Conservation (phyloP, 1,140 invertebrate species). For the Macrocentrus cingulum region DNA sequence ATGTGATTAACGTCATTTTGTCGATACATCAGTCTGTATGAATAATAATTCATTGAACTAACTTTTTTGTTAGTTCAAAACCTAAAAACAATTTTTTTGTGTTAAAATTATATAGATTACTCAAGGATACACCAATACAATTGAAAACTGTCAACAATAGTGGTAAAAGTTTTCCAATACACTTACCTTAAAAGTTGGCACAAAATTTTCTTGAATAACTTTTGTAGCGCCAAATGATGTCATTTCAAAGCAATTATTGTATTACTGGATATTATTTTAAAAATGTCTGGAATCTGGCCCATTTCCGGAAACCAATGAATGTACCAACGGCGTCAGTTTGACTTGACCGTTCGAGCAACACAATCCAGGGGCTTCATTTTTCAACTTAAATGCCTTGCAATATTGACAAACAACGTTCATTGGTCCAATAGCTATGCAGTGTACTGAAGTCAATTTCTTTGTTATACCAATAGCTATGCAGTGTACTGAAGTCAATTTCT, state of each 20-base stretch:
- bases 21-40: conserved; percentile 46
- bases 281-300: too few relatives aligned
- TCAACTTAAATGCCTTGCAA: conserved; percentile 12
- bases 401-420: too few relatives aligned
- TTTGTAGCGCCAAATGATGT: conserved; percentile 47
- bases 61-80: conserved; percentile 36
- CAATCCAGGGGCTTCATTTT: too few relatives aligned
- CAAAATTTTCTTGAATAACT: conserved; percentile 31
- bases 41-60: conserved; percentile 46
- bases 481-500: too few relatives aligned
- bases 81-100: neutral
- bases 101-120: too few relatives aligned
- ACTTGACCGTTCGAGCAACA: too few relatives aligned
- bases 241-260: too few relatives aligned
- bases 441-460: too few relatives aligned
- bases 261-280: too few relatives aligned
- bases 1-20: conserved; percentile 23
- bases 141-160: neutral
- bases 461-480: too few relatives aligned
- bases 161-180: conserved; percentile 47
- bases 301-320: too few relatives aligned
- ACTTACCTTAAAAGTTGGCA: conserved; percentile 59
- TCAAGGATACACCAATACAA: conserved; percentile 1
- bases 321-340: neutral
- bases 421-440: too few relatives aligned